Conservation (phyloP, 2,113 vertebrate species). For the Ploceus nigricollis region DNA sequence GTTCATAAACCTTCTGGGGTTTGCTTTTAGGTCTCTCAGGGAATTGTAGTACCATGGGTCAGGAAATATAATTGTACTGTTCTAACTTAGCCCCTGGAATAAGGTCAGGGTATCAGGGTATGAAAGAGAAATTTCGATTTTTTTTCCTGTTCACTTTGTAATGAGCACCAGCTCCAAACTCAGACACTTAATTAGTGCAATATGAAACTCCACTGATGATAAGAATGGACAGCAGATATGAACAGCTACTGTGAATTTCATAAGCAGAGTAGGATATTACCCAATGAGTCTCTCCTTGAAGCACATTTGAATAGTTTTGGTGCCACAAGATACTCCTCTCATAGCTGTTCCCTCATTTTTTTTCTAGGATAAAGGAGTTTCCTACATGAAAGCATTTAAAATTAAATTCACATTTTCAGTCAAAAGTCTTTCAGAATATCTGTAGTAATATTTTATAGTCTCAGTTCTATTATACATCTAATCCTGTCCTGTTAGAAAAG, state of each 20-base stretch:
- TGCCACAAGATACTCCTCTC: neutral
- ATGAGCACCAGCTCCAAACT: neutral
- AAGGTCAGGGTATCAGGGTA: neutral
- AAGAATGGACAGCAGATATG: neutral
- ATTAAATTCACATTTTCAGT: neutral
- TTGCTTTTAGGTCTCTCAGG: neutral
- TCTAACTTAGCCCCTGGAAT: rapidly evolving
- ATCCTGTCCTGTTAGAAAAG: neutral
- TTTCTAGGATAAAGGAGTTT: neutral
- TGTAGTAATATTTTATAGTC: neutral
- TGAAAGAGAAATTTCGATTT: neutral
- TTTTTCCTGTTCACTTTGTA: neutral
- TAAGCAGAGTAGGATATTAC: neutral
- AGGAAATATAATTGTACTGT: neutral
- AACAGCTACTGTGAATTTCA: neutral
- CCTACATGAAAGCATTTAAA: neutral
- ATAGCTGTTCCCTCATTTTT: neutral
- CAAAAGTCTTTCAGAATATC: neutral
- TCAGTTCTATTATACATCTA: neutral
- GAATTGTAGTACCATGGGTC: neutral
- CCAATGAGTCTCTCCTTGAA: neutral
- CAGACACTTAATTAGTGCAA: neutral
- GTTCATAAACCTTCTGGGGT: neutral
- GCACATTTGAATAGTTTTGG: neutral
- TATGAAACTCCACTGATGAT: neutral